Percentiles rank a stretch among this genome's conserved stretches.
phyloP scores from a whole-genome alignment of 2,888 invertebrate genomes.

The Acanthacorydalis orientalis region DNA sequence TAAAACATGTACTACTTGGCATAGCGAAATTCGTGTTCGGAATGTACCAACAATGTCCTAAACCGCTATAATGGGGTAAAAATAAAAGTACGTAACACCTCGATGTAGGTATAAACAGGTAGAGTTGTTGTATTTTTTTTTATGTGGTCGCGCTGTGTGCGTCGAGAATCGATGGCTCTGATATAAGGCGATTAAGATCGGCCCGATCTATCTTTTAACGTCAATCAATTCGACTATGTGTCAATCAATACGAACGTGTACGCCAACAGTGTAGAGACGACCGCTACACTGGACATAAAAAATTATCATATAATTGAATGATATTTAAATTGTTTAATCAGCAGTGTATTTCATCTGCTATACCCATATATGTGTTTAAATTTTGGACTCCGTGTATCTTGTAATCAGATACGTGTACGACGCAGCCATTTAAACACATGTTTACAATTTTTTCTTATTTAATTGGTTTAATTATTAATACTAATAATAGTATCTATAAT shows the following conservation, averaged over 20 bases:
- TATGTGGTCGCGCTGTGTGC: background rate
- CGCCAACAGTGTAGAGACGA: no score
- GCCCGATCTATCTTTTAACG: slow-evolving; percentile 6
- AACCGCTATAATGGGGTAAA: slow-evolving; percentile 6
- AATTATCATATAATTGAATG: background rate
- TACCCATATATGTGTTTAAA: no score
- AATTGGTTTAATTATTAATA: no score
- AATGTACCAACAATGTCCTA: slow-evolving; percentile 7
- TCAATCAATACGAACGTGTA: slow-evolving; percentile 3
- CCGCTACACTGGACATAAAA: no score
- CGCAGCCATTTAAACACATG: no score
- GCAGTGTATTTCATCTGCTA: background rate
- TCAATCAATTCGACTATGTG: slow-evolving; percentile 6
- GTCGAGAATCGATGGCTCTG: background rate
- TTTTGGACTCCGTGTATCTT: no score
- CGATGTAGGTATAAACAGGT: background rate
- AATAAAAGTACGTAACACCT: background rate
- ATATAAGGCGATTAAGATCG: slow-evolving; percentile 5
- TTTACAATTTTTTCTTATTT: no score
- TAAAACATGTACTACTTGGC: slow-evolving; percentile 7
- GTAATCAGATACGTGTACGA: no score
- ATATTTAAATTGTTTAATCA: background rate
- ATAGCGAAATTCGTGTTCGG: slow-evolving; percentile 8
- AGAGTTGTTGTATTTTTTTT: background rate
- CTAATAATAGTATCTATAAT: no score